Base-by-base conservation (phyloP, 2,888 invertebrate genomes). In the Schizaphis graminum region DNA sequence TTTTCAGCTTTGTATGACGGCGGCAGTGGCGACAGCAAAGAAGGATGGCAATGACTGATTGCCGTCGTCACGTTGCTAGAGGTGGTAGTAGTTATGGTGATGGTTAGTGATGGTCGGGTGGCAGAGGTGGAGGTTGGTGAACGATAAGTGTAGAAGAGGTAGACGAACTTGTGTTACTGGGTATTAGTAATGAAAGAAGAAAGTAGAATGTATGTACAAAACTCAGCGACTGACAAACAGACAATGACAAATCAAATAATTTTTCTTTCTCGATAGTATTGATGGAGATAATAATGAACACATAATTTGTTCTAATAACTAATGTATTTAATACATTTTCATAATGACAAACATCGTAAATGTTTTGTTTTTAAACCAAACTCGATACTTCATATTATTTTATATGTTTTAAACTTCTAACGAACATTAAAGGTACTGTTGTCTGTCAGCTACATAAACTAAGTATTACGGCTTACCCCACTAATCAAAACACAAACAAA, bases 41-140 rank as follows among this genome's bases (percentile, higher is more conserved):
- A 56, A 91, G 26, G 77, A 84, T 28, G 84, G 91, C 91, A 84
- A 56, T 91, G 91, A 91, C 91, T 91, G 91, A 91, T 91, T 56
- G 56, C 84, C 84, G 26, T 86, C 91, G n/a, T 28, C n/a, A 24
- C 44, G 86, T 53, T 44, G 16, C 2, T 11, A 5, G 3, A 24
- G 35, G 47, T 8, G 21, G 21, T n/a, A 24, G 24, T 8, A 11
- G 8, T 3, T n/a, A 0, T 1, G 53, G 13, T 3, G 10, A 35
- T 10, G n/a, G 24, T 24, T 3, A 21, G 8, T n/a, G 61, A 1
- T 3, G 41, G 13, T 21, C 2, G 41, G 24, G 11, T 1, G 49
- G 10, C 21, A 35, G 21, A 35, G 35, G 21, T 47, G 47, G 28
- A 41, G 13, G 77, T 53, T 3, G 41, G 84, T 84, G 28, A 41